Conservation (phyloP, 2,888 invertebrate species). For the Rhagophthalmus giganteus region DNA sequence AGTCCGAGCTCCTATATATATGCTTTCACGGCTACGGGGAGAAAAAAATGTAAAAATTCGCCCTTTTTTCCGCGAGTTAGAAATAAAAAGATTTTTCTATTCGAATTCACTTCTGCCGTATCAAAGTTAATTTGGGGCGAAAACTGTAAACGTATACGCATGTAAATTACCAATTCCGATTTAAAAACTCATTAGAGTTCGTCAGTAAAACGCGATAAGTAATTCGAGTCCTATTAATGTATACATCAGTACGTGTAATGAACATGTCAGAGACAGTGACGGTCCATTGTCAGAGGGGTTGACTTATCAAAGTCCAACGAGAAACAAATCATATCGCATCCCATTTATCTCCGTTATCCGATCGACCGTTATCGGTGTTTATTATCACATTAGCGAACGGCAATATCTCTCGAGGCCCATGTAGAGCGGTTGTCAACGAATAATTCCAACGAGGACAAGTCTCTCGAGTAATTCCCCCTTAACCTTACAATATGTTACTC, state of each 20-base stretch:
- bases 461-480: constrained; percentile 25
- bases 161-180: constrained; percentile 27
- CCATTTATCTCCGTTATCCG: constrained; percentile 38
- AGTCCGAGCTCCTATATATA: too few relatives aligned
- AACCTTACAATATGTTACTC: constrained; percentile 19
- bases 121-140: constrained; percentile 10
- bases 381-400: constrained; percentile 40
- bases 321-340: constrained; percentile 35
- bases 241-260: constrained; percentile 44
- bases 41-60: not conserved
- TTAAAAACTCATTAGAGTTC: constrained; percentile 43
- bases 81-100: not conserved
- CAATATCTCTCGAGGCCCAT: constrained; percentile 36
- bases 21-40: not conserved
- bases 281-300: constrained; percentile 42
- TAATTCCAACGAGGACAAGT: constrained; percentile 23
- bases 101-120: too few relatives aligned
- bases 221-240: constrained; percentile 47
- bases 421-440: constrained; percentile 25
- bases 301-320: constrained; percentile 35
- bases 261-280: constrained; percentile 49
- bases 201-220: constrained; percentile 42
- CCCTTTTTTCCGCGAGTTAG: not conserved
- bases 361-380: constrained; percentile 39
- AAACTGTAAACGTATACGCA: constrained; percentile 14